Percentiles rank a stretch among this genome's conserved stretches.
These are phyloP conservation scores for Himalopsyche kuldschensis DNA, from an alignment of 2,888 invertebrate genomes.

Conservation along the genomic window DNA sequence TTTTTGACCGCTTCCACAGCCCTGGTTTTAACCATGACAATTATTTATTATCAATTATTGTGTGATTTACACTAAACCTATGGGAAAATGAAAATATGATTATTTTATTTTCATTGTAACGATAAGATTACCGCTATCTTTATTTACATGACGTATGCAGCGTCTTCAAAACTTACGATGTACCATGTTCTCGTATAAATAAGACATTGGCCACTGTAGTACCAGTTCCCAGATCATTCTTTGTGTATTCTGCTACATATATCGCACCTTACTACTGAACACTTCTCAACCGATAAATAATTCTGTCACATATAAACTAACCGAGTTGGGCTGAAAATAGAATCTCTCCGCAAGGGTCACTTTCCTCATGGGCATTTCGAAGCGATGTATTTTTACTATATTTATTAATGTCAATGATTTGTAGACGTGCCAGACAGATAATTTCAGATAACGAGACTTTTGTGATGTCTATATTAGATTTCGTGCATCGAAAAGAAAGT, in stretches of 20 bases:
- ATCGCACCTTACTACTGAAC: background rate
- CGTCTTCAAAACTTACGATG: background rate
- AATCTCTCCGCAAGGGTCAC: background rate
- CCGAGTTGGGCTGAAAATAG: background rate
- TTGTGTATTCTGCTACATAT: background rate
- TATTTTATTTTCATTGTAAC: no score
- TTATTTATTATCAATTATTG: no score
- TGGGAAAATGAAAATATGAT: no score
- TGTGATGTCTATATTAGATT: background rate
- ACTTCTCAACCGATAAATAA: background rate
- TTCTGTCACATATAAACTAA: conserved; percentile 5
- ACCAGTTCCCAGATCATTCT: background rate
- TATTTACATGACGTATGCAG: no score
- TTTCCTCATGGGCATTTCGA: background rate
- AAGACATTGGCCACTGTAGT: background rate
- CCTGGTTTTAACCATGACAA: no score
- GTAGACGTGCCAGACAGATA: background rate
- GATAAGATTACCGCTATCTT: no score
- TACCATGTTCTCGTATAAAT: background rate
- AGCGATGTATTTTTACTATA: background rate
- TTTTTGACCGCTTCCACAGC: no score
- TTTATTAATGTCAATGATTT: background rate
- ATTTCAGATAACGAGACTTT: background rate
- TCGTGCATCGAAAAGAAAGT: no score
- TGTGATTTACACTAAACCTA: no score